Percentiles rank a stretch among this genome's conserved stretches.
Evolutionary conservation across 2,113 vertebrate genomes (phyloP).

Genomic region (Pollimyrus isidori): DNA sequence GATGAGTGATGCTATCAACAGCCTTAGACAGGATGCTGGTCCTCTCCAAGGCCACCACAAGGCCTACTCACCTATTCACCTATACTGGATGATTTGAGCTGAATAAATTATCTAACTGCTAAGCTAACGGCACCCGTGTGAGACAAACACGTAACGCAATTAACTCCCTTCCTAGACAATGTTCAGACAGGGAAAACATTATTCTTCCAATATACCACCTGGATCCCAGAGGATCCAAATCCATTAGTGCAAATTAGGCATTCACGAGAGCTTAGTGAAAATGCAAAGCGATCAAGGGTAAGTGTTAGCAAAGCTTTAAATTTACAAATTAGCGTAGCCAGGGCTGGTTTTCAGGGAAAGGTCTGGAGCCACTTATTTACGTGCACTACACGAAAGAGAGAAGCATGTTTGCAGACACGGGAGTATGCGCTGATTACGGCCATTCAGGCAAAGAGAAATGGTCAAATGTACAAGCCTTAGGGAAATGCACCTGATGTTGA

Average conservation of each 20-base stretch:
- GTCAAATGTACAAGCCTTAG: background rate
- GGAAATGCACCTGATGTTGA: background rate
- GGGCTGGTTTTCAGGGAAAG: background rate
- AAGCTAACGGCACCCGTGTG: background rate
- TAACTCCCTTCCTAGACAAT: background rate
- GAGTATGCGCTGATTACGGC: background rate
- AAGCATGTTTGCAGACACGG: background rate
- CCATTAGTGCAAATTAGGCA: conserved; percentile 12
- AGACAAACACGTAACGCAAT: background rate
- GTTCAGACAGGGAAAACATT: background rate
- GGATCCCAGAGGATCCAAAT: conserved; percentile 20
- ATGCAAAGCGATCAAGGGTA: background rate
- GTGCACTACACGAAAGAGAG: background rate
- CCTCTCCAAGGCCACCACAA: background rate
- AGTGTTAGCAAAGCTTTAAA: background rate
- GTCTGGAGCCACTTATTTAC: background rate
- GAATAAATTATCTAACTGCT: background rate
- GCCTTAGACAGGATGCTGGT: background rate
- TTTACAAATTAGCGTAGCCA: background rate
- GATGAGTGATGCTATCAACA: background rate
- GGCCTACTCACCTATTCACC: background rate
- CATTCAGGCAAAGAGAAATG: background rate
- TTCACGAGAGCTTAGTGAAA: conserved; percentile 15
- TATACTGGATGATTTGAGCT: background rate
- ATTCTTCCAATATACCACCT: conserved; percentile 17